A percentile compares a stretch with the other conserved stretches of the same genome.
Conservation (phyloP, 2,888 invertebrate species). For the Hanleya hanleyi region DNA sequence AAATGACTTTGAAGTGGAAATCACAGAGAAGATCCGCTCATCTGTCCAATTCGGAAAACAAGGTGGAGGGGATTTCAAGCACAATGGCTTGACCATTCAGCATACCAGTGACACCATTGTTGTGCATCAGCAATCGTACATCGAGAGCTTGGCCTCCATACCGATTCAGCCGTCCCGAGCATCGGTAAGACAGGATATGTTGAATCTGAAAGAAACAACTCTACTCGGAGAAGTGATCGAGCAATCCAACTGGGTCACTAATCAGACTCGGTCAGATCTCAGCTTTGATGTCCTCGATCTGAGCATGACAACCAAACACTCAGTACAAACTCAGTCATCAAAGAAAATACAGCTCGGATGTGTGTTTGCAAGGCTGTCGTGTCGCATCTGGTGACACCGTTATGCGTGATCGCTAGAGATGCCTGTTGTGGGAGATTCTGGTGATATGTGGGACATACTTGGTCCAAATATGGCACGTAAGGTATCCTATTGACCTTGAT, state of each 20-base stretch:
- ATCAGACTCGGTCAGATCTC: slow-evolving; percentile 7
- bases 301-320: neutral
- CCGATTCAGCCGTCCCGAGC: neutral
- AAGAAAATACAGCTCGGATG: too few species aligned
- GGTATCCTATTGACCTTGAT: too few species aligned
- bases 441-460: too few species aligned
- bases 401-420: too few species aligned
- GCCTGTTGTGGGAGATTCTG: too few species aligned
- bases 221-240: neutral
- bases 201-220: neutral
- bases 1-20: too few species aligned
- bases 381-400: too few species aligned
- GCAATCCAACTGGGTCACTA: slow-evolving; percentile 12
- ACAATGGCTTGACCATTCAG: slow-evolving; percentile 30
- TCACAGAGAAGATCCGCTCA: too few species aligned
- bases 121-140: slow-evolving; percentile 19
- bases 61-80: slow-evolving; percentile 25
- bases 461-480: too few species aligned
- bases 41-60: slow-evolving; percentile 29
- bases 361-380: too few species aligned
- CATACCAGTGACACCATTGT: slow-evolving; percentile 17
- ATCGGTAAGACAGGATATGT: neutral
- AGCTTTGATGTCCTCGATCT: slow-evolving; percentile 10
- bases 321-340: too few species aligned
- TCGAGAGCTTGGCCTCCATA: neutral